These are phyloP conservation scores for Siniperca knerii DNA, from an alignment of 2,113 vertebrate species.

Conservation along the genomic window DNA sequence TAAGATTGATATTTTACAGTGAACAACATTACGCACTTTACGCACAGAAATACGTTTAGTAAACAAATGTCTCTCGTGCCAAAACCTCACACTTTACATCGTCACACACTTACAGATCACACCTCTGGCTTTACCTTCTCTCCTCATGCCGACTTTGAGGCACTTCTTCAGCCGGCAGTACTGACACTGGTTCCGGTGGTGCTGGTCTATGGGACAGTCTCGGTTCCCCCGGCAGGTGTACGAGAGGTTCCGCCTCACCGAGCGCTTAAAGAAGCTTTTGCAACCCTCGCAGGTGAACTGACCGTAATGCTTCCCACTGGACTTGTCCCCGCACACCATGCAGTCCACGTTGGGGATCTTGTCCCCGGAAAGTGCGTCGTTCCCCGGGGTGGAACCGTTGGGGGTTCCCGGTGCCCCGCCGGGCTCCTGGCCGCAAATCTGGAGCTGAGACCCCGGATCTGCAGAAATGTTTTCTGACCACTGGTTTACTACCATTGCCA, in stretches of 20 bases:
- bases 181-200: constrained; percentile 91
- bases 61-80: constrained; percentile 5
- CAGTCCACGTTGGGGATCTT: constrained; percentile 89
- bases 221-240: constrained; percentile 90
- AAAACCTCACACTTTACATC: background rate
- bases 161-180: constrained; percentile 91
- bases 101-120: background rate
- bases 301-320: constrained; percentile 91
- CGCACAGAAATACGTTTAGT: background rate
- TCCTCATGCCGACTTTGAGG: constrained; percentile 90
- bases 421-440: constrained; percentile 87
- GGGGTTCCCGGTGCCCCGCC: constrained; percentile 86
- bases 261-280: constrained; percentile 93
- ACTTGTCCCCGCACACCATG: constrained; percentile 91
- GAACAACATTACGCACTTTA: constrained; percentile 43
- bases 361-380: constrained; percentile 86
- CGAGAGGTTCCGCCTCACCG: constrained; percentile 88
- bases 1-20: constrained; percentile 1
- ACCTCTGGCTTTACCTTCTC: constrained; percentile 83
- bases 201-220: constrained; percentile 91
- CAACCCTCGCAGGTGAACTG: constrained; percentile 92
- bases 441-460: constrained; percentile 86
- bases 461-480: constrained; percentile 90
- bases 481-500: constrained; percentile 91
- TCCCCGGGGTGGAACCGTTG: constrained; percentile 85